Percentiles rank a stretch among this genome's conserved stretches.
Conservation (phyloP, 2,113 vertebrate species). For the Carollia perspicillata region DNA sequence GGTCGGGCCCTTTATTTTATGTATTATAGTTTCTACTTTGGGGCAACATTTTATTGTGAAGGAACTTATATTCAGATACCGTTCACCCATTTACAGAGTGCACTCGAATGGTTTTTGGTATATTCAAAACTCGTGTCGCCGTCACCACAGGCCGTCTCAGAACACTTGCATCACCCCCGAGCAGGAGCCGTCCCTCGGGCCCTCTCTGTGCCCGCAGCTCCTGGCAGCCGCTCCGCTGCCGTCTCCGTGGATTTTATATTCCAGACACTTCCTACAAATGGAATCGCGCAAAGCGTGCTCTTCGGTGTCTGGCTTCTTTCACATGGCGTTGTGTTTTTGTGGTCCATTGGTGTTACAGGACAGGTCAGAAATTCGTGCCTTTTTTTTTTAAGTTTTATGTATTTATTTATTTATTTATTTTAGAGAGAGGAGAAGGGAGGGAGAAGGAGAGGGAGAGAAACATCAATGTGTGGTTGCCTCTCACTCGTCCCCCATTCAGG, state of each 20-base stretch:
- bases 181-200: background rate
- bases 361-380: background rate
- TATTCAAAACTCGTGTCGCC: background rate
- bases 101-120: background rate
- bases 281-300: fast-evolving
- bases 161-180: background rate
- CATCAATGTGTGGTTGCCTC: no score
- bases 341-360: background rate
- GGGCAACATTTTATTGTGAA: background rate
- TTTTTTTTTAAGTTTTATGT: no score
- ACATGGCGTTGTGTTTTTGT: background rate
- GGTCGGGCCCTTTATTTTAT: background rate
- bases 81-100: background rate
- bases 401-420: no score
- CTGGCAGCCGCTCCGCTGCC: background rate
- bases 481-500: no score
- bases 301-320: background rate
- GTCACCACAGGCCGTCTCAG: background rate
- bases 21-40: background rate
- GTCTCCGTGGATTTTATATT: background rate
- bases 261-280: background rate
- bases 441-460: no score
- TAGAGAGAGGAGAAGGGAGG: no score
- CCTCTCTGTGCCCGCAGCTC: background rate
- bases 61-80: background rate